Evolutionary conservation across 2,797 vertebrate genomes (phyloP), one percentile per base, ranked within the genome.

Genomic region (Pipistrellus nathusii): DNA sequence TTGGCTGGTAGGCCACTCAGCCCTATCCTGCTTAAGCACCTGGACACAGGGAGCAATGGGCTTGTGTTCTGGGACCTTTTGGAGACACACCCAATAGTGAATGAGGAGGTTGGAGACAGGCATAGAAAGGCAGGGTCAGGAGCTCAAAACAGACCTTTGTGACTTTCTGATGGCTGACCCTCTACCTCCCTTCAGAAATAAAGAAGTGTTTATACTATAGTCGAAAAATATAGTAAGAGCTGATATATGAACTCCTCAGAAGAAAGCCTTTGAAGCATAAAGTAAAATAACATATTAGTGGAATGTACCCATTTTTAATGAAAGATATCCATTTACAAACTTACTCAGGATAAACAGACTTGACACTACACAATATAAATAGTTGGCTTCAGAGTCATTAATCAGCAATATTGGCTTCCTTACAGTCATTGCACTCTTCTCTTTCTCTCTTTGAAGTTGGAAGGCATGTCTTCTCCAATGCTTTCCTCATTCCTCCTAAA

Each of bases 321-420:
- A 84, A 44, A 32, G 57, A 78, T 59, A 87, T 32, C 32, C 68
- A 55, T 38, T 87, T 80, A 75, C 6, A 90, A 64, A 81, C n/a
- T 55, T 90, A 21, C 12, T 73, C 73, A 59, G 55, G 53, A 72
- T 80, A 90, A 44, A 62, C 17, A 91, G 30, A 81, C 44, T 92
- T 75, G 25, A 64, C 27, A 35, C 71, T 90, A 85, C 12, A 72
- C 59, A 85, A 81, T 76, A 57, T 85, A 59, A 90, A 88, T n/a
- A 66, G 20, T 48, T 53, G 18, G 20, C 38, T 85, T 88, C 27
- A 51, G 66, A 51, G 48, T 46, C 17, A 8, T 68, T 76, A 38
- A 20, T 80, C 72, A 30, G 66, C 62, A 68, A 10, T 30, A 32
- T 23, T n/a, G 44, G 64, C 46, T 80, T 92, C 75, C 82, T 69